Conservation (phyloP, 23 tunicate genomes). For the Trididemnum miniatum region DNA sequence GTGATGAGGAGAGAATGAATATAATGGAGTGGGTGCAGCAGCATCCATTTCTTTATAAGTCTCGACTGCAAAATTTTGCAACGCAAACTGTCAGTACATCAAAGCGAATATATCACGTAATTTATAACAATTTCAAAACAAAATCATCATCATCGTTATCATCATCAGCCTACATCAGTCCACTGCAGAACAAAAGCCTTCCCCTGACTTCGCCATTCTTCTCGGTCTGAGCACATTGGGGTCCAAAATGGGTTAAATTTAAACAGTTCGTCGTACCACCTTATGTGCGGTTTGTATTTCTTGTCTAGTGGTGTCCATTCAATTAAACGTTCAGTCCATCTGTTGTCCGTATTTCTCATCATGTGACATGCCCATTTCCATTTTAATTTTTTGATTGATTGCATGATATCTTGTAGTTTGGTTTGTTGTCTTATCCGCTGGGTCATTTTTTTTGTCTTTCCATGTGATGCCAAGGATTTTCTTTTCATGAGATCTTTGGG, state of each 20-base stretch:
- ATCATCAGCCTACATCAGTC: too few species aligned
- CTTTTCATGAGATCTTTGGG: slow-evolving; percentile 11
- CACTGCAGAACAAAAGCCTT: too few species aligned
- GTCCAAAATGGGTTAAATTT: not conserved
- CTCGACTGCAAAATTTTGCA: too few species aligned
- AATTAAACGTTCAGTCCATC: not conserved
- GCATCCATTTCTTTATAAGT: too few species aligned
- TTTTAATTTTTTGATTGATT: slow-evolving; percentile 9
- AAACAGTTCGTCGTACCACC: not conserved
- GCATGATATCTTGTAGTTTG: not conserved
- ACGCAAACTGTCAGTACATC: too few species aligned
- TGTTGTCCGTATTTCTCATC: not conserved
- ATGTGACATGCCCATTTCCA: not conserved
- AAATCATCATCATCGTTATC: too few species aligned
- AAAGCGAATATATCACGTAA: too few species aligned
- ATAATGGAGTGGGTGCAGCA: too few species aligned
- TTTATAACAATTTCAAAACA: too few species aligned
- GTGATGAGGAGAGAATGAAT: too few species aligned
- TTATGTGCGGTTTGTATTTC: not conserved
- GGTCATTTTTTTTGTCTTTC: slow-evolving; percentile 3
- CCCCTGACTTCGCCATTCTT: too few species aligned
- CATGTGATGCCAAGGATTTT: not conserved
- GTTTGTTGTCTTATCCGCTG: not conserved
- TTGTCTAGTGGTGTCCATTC: slow-evolving; percentile 1
- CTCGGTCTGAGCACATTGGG: too few species aligned